phyloP scores from a whole-genome alignment of 2,888 invertebrate genomes.

The Drosophila cyrtoloma region DNA sequence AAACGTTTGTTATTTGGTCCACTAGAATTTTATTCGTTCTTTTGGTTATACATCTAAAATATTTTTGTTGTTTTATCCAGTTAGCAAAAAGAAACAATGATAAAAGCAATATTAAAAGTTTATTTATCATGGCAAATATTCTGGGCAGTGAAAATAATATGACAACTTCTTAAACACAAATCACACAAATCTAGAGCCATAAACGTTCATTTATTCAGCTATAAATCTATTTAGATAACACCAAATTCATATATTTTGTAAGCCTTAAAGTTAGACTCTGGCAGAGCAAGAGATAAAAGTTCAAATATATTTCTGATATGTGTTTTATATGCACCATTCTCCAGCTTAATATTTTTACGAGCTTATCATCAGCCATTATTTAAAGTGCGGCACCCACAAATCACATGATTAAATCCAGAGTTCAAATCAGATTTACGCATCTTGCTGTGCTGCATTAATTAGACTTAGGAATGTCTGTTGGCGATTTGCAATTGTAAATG shows the following conservation, averaged over 20 bases:
- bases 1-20: neutral
- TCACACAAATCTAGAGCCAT: neutral
- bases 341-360: neutral
- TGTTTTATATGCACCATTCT: neutral
- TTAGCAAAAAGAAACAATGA: neutral
- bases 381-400: slow-evolving; percentile 6
- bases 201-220: neutral
- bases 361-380: slow-evolving; percentile 17
- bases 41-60: neutral
- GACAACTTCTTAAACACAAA: neutral
- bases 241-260: neutral
- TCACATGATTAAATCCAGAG: neutral
- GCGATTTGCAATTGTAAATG: slow-evolving; percentile 40
- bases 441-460: slow-evolving; percentile 21
- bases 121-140: neutral
- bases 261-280: neutral
- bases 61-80: too few relatives aligned
- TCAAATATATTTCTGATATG: neutral
- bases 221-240: neutral
- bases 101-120: neutral
- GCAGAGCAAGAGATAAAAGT: neutral
- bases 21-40: neutral
- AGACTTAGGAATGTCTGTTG: slow-evolving; percentile 12
- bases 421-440: neutral
- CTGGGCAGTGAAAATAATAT: neutral